Conservation (phyloP, 1,140 invertebrate genomes). For the Mycetomoellerius zeteki region DNA sequence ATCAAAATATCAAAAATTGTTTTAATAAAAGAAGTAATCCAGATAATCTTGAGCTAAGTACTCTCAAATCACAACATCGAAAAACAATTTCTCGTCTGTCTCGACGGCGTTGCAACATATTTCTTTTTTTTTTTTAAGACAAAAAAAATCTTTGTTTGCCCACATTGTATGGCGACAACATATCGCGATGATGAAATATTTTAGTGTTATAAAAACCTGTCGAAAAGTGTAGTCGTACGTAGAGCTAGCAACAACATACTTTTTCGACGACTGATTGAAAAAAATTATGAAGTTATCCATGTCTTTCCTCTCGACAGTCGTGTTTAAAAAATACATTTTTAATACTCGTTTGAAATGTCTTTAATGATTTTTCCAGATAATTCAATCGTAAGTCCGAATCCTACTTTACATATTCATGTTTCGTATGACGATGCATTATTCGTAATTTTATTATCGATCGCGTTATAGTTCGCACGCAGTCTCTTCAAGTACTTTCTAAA, state of each 20-base stretch:
- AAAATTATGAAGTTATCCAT: background rate
- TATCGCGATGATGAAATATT: background rate
- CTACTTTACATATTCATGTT: background rate
- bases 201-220: background rate
- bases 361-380: background rate
- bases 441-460: background rate
- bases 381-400: background rate
- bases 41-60: background rate
- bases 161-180: too few relatives aligned
- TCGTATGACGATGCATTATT: background rate
- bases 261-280: background rate
- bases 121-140: background rate
- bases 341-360: background rate
- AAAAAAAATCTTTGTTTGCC: background rate
- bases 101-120: constrained; percentile 47
- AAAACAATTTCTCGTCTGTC: constrained; percentile 47
- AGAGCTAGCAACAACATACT: background rate
- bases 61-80: background rate
- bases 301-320: background rate
- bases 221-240: background rate
- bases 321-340: background rate
- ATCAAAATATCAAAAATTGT: constrained; percentile 50
- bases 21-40: constrained; percentile 5
- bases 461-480: background rate
- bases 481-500: constrained; percentile 29